These are phyloP conservation scores for Tenualosa ilisha DNA, from an alignment of 2,797 vertebrate genomes.

Conservation along the genomic window DNA sequence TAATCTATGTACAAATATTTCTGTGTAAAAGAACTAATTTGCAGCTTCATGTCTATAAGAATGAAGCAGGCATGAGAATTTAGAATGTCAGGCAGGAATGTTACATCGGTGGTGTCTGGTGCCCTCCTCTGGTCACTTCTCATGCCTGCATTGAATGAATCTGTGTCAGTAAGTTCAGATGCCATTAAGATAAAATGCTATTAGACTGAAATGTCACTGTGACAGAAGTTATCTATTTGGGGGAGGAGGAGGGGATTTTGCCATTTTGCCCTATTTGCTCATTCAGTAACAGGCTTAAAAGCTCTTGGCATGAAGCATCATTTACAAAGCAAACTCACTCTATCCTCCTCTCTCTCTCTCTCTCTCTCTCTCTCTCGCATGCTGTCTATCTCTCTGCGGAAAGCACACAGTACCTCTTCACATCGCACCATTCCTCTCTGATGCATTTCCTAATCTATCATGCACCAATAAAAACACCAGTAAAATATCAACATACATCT, in stretches of 20 bases:
- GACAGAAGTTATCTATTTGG: neutral
- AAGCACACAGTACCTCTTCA: no score
- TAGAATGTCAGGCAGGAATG: neutral
- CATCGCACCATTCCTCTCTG: neutral
- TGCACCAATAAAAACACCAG: neutral
- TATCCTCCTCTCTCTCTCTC: neutral
- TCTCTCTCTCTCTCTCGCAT: neutral
- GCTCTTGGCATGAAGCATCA: neutral
- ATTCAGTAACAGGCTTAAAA: neutral
- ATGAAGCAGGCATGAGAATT: neutral
- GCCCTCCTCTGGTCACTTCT: slow-evolving; percentile 2
- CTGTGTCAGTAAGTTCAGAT: slow-evolving; percentile 4
- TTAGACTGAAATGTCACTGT: slow-evolving; percentile 1
- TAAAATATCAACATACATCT: neutral
- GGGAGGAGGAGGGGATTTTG: neutral
- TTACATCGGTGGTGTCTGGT: neutral
- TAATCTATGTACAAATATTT: neutral
- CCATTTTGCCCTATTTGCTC: neutral
- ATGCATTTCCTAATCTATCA: neutral
- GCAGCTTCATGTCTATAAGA: neutral
- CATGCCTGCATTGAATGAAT: slow-evolving; percentile 16
- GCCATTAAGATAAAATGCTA: slow-evolving; percentile 4
- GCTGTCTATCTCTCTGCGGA: neutral
- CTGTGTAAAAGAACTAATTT: neutral
- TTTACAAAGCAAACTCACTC: neutral